Conservation (phyloP, 2,113 vertebrate genomes). For the Cranoglanis bouderius region DNA sequence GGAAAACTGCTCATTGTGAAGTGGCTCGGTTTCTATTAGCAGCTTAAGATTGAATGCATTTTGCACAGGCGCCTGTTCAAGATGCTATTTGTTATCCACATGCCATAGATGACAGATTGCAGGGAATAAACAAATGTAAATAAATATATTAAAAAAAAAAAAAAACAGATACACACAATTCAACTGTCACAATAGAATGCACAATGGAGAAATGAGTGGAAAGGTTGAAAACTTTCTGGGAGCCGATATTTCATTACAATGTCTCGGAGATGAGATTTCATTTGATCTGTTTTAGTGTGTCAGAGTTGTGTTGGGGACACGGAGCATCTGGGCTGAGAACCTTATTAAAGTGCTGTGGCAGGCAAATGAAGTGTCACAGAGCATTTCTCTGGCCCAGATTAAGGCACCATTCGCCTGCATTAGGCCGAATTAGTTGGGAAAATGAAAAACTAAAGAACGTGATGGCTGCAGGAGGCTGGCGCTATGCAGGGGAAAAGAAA, state of each 20-base stretch:
- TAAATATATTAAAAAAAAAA: slow-evolving; percentile 38
- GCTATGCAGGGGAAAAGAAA: neutral
- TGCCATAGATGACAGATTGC: slow-evolving; percentile 64
- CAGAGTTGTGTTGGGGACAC: slow-evolving; percentile 33
- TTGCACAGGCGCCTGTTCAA: slow-evolving; percentile 35
- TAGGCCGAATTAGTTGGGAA: slow-evolving; percentile 55
- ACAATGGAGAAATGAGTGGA: neutral
- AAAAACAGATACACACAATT: slow-evolving; percentile 5
- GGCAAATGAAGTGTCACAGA: slow-evolving; percentile 59
- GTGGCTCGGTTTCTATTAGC: slow-evolving; percentile 61
- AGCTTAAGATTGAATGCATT: slow-evolving; percentile 57
- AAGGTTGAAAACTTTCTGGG: neutral
- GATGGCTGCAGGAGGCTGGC: slow-evolving; percentile 34
- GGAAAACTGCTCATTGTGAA: slow-evolving; percentile 53
- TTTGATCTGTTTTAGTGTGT: slow-evolving; percentile 58
- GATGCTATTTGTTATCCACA: slow-evolving; percentile 60
- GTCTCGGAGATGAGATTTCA: slow-evolving; percentile 35
- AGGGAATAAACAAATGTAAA: slow-evolving; percentile 59
- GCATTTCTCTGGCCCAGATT: slow-evolving; percentile 58
- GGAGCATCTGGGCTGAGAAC: slow-evolving; percentile 29
- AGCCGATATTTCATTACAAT: slow-evolving; percentile 22
- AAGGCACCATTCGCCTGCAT: slow-evolving; percentile 41
- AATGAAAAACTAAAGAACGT: slow-evolving; percentile 51
- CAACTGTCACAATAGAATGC: neutral
- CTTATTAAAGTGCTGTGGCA: slow-evolving; percentile 52